Conservation (phyloP, 37 sponge, comb jelly and placozoan species). For the Spongilla lacustris region DNA sequence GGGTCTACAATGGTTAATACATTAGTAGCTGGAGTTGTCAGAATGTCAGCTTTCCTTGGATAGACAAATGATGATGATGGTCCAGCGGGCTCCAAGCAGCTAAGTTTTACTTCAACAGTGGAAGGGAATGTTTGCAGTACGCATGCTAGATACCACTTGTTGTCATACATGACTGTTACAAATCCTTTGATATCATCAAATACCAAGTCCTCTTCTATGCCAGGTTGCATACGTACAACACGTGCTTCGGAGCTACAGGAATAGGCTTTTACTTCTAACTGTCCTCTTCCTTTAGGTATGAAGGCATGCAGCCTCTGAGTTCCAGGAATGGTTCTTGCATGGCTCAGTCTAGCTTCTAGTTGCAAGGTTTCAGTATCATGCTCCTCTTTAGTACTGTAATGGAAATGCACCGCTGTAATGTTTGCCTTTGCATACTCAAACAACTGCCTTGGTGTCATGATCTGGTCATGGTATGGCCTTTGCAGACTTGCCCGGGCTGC, state of each 20-base stretch:
- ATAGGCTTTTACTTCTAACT: constrained; percentile 13
- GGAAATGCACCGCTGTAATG: constrained; percentile 17
- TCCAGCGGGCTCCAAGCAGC: constrained; percentile 25
- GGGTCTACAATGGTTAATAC: constrained; percentile 20
- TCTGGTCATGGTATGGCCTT: constrained; percentile 55
- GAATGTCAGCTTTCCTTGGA: constrained; percentile 18
- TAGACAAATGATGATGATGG: constrained; percentile 38
- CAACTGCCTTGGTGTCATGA: constrained; percentile 61
- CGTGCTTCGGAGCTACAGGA: constrained; percentile 5
- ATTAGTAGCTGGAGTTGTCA: background rate
- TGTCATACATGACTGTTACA: constrained; percentile 34
- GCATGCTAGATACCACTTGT: constrained; percentile 50
- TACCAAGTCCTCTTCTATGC: constrained; percentile 10
- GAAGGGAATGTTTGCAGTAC: constrained; percentile 16
- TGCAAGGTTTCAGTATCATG: constrained; percentile 13
- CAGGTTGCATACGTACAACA: constrained; percentile 12
- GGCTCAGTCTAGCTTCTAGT: constrained; percentile 22
- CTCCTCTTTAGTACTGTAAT: constrained; percentile 34
- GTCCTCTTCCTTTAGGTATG: constrained; percentile 22
- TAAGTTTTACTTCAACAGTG: constrained; percentile 22
- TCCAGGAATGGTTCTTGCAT: constrained; percentile 42
- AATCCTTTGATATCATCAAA: constrained; percentile 33
- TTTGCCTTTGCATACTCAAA: constrained; percentile 46
- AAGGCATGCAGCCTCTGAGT: constrained; percentile 43
- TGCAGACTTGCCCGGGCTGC: constrained; percentile 70